Conservation (phyloP, 1,140 invertebrate species). For the Belonocnema kinseyi region DNA sequence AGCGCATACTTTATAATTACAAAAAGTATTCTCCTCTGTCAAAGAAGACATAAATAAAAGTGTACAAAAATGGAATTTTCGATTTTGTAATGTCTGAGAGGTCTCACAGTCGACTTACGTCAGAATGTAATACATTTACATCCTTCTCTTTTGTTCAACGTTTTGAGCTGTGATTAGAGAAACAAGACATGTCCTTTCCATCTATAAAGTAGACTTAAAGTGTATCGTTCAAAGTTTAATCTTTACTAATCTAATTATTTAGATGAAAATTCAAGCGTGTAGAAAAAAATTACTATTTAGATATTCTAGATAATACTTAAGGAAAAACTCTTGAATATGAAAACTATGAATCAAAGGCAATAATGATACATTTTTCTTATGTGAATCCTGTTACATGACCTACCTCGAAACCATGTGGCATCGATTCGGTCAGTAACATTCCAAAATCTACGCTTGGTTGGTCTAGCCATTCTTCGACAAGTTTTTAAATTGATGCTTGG, state of each 20-base stretch:
- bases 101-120: conserved; percentile 6
- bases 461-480: conserved; percentile 17
- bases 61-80: not conserved
- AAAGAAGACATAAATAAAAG: too few species aligned
- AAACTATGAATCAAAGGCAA: not conserved
- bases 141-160: not conserved
- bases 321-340: not conserved
- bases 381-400: conserved; percentile 24
- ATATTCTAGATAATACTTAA: not conserved
- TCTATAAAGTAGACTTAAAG: conserved; percentile 2
- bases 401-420: conserved; percentile 27
- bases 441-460: conserved; percentile 23
- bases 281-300: not conserved
- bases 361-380: conserved; percentile 19
- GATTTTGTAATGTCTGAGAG: conserved; percentile 7
- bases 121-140: conserved; percentile 11
- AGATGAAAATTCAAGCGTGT: not conserved
- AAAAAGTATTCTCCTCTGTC: too few species aligned
- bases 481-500: conserved; percentile 14
- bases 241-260: not conserved
- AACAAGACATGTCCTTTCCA: conserved; percentile 9
- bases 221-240: conserved; percentile 7
- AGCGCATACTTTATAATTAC: too few species aligned
- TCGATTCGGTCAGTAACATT: conserved; percentile 27
- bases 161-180: conserved; percentile 2